A percentile compares a stretch with the other conserved stretches of the same genome.
Evolutionary conservation across 2,113 vertebrate genomes (phyloP).

Genomic region (Percina caprodes): DNA sequence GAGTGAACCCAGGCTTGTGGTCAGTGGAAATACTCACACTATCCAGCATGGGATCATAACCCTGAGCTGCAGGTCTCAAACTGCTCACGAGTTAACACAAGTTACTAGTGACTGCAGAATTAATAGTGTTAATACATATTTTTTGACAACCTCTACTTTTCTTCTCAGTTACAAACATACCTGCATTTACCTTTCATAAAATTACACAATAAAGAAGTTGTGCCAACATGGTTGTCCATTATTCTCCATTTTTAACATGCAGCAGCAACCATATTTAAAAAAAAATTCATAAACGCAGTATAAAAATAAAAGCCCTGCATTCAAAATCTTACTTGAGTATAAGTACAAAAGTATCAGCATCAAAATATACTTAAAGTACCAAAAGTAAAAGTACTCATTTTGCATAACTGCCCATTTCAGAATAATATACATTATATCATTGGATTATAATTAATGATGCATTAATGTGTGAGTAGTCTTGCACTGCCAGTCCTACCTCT

Average conservation of each 20-base stretch:
- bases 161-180: neutral
- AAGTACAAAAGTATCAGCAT: too few relatives aligned
- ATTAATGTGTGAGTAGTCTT: too few relatives aligned
- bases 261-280: neutral
- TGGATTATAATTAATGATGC: too few relatives aligned
- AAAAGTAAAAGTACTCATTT: too few relatives aligned
- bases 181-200: neutral
- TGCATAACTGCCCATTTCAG: too few relatives aligned
- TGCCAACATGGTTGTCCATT: neutral
- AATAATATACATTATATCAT: too few relatives aligned
- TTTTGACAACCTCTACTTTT: neutral
- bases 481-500: too few relatives aligned
- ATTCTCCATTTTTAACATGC: neutral
- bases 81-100: neutral
- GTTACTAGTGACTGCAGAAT: neutral
- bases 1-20: neutral
- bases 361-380: too few relatives aligned
- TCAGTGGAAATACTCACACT: neutral
- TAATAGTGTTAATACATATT: neutral
- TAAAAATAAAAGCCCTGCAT: too few relatives aligned
- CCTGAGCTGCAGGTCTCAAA: neutral
- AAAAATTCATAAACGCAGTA: too few relatives aligned
- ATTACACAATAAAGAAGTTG: neutral
- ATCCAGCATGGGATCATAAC: neutral
- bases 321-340: too few relatives aligned